Conservation (phyloP, 2,113 vertebrate genomes). For the Semicossyphus pulcher region DNA sequence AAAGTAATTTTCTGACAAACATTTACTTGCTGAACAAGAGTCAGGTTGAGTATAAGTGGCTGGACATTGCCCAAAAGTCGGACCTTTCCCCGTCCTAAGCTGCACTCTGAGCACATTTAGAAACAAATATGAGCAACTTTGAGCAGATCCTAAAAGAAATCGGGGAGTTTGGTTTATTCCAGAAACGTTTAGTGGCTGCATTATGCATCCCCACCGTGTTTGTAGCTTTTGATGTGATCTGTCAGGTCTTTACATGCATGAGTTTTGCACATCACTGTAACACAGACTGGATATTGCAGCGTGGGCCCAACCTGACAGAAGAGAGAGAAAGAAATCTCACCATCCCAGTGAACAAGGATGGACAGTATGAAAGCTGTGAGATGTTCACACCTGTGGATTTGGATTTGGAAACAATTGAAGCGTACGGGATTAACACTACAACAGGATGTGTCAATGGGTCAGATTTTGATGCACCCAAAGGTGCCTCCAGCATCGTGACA, state of each 20-base stretch:
- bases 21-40: conserved; percentile 50
- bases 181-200: conserved; percentile 82
- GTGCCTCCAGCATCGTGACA: conserved; percentile 75
- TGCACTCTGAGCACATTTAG: neutral
- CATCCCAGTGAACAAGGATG: conserved; percentile 71
- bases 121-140: conserved; percentile 77
- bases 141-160: conserved; percentile 82
- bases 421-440: conserved; percentile 82
- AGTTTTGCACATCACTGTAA: conserved; percentile 84
- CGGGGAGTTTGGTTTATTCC: conserved; percentile 88
- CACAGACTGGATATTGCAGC: conserved; percentile 85
- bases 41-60: neutral
- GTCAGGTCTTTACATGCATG: conserved; percentile 85
- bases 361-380: conserved; percentile 81
- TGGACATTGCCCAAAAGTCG: neutral
- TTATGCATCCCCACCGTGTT: conserved; percentile 78
- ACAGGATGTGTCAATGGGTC: conserved; percentile 83
- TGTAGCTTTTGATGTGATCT: conserved; percentile 83
- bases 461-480: conserved; percentile 75
- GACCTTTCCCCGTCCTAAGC: neutral
- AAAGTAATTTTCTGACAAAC: conserved; percentile 42
- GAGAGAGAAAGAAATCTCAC: conserved; percentile 84
- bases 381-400: conserved; percentile 86
- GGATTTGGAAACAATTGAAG: conserved; percentile 81
- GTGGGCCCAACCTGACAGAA: conserved; percentile 79